Base-by-base conservation (phyloP, 2,113 vertebrate genomes). In the Loxodonta africana region DNA sequence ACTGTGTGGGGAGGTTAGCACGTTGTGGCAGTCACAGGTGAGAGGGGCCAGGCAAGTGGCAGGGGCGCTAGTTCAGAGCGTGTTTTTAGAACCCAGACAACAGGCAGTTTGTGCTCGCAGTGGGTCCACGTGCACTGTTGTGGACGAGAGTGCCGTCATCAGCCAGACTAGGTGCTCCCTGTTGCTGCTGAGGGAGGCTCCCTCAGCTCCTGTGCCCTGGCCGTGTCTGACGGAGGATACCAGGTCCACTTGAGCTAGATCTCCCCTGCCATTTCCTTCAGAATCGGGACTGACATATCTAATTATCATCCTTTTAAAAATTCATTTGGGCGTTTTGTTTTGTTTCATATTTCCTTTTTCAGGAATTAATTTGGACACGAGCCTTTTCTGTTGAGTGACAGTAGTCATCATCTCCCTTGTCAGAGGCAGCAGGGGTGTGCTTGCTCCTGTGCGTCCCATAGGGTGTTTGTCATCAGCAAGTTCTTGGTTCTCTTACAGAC, bases 341-440 rank as follows among this genome's bases (percentile, higher is more conserved):
- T 41, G 26, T 81, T 46, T 87, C 25, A 4, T 48, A 1, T 0
- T 1, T 41, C 48, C 26, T 5, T 74, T 48, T 25, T 67, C 44
- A 46, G 23, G 28, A 51, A 51, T 21, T 6, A 0, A 15, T n/a
- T 96, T 0, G 97, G 98, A 98, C 88, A 65, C 30, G 97, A 20
- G 98, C 96, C 1, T 60, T 97, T 0, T 41, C 14, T 80, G 0
- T 46, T 81, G 15, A 23, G 12, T 37, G n/a, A 63, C 18, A 20
- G 5, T 23, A 0, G 2, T n/a, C 7, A 1, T 33, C 37, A 23
- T 1, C 26, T 12, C 7, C n/a, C 78, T 44, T 20, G 23, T 5
- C 41, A 28, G 51, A 51, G 90, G 65, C n/a, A 17, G 33, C 28
- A 26, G 37, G 30, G 65, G 18, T 28, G 23, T n/a, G n/a, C 82